phyloP scores from a whole-genome alignment of 2,888 invertebrate genomes.

The Pyrochroa serraticornis region DNA sequence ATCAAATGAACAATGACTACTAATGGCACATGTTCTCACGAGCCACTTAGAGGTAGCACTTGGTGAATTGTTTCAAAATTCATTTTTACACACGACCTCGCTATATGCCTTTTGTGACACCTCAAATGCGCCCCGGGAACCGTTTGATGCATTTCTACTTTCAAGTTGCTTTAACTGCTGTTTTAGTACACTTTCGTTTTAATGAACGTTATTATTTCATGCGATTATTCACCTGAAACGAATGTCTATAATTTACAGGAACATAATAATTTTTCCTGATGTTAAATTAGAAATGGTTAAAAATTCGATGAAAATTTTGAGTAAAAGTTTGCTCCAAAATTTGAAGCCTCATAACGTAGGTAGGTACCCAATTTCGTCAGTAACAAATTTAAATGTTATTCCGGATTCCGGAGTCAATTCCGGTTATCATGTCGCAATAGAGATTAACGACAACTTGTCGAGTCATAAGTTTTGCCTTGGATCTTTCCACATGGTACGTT shows the following conservation, averaged over 20 bases:
- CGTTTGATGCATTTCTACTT: not conserved
- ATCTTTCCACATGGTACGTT: conserved; percentile 19
- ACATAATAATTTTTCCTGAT: no score
- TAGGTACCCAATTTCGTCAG: not conserved
- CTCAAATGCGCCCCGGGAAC: not conserved
- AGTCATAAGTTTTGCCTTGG: conserved; percentile 16
- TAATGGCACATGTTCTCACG: conserved; percentile 45
- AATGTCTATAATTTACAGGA: no score
- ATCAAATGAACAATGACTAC: conserved; percentile 44
- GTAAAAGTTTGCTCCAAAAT: no score
- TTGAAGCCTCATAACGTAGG: no score
- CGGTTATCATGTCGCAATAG: conserved; percentile 9
- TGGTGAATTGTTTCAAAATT: conserved; percentile 39
- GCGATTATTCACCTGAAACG: no score
- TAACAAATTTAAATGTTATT: not conserved
- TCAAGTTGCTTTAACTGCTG: not conserved
- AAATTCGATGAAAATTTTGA: no score
- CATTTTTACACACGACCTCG: conserved; percentile 15
- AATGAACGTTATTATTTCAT: not conserved
- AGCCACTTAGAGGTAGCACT: conserved; percentile 31
- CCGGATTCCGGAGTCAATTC: conserved; percentile 17
- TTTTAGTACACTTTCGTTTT: not conserved
- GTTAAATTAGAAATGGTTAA: no score
- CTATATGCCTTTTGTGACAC: not conserved
- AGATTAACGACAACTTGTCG: conserved; percentile 6